Base-by-base conservation (phyloP, 2,113 vertebrate species). In the Channa maculata region DNA sequence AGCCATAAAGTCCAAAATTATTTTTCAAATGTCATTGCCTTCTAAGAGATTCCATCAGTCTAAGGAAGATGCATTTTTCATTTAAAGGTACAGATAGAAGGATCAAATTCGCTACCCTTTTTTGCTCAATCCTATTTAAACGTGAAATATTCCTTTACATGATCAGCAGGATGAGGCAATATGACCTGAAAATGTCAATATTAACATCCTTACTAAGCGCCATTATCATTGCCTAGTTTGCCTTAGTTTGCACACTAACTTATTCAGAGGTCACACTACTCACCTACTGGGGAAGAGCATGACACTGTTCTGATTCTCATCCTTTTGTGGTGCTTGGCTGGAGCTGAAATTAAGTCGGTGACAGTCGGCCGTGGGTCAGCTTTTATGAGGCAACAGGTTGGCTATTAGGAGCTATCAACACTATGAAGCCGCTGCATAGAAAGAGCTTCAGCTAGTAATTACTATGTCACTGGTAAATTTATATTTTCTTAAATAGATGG, bases 211-310 rank as follows among this genome's bases (percentile, higher is more conserved):
- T 36, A 51, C 24, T 55, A 62, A 72, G 77, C 50, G 58, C 33
- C 64, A 67, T 36, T 11, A 53, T 46, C 57, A 58, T 8, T 34
- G 48, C 66, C 54, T 58, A 6, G 39, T n/a, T 1, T 51, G 49
- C 15, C 41, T 65, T 13, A 60, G 38, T 37, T 34, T 67, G 43
- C 10, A 71, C 73, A 4, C n/a, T 45, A 34, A n/a, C 65, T 71
- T 60, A 50, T 12, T 46, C 14, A 45, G 57, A 68, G 71, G 71
- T 81, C 45, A 9, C 39, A 7, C 38, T 60, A 7, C 52, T 71
- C 77, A 78, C 51, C 36, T n/a, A 50, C 33, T 65, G 48, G 51
- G 57, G 37, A 46, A 60, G 70, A 50, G 57, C 54, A 13, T 81
- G 5, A 4, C 7, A 36, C 65, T 79, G 71, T 63, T 62, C 64